Base-by-base conservation (phyloP, 2,113 vertebrate genomes). In the Vulpes ferrilata region DNA sequence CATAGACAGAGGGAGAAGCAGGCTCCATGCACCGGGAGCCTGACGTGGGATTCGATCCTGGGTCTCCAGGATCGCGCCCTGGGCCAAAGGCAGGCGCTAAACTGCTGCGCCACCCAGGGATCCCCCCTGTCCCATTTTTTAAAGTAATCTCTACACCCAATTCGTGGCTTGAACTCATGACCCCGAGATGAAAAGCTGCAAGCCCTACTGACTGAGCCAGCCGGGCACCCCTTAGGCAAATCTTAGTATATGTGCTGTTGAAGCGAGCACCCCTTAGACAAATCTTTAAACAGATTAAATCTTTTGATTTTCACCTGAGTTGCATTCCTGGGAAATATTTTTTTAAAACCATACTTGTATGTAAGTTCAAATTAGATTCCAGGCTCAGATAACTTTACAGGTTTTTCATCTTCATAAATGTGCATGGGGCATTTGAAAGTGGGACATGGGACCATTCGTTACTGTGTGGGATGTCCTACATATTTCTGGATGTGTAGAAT, bases 291-390 rank as follows among this genome's bases (percentile, higher is more conserved):
- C 51, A 80, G 32, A 86, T 88, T 38, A 35, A 67, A 76, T 81
- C 38, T 32, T 32, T 95, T 88, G 43, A 62, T 90, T 90, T 89
- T 96, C 73, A 71, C 59, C 59, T 55, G 51, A 76, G 43, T 82
- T 96, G n/a, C n/a, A 65, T 94, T 80, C n/a, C 32, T 93, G 38
- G 81, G 32, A 96, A 74, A 17, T 88, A 35, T 62, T 74, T 79
- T 95, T 93, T 73, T 43, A 90, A 79, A 88, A 90, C 23, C 57
- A 88, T 13, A 9, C 23, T 91, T 69, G 51, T 23, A 55, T 35
- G 20, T 82, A 65, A 86, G 83, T 65, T 60, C 73, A 65, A 94
- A 25, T 57, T 73, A 48, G 60, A 82, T 90, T 76, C 32, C 43
- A 74, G 87, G 55, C 19, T 88, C 35, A 90, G 89, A 95, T 78